Base-by-base conservation (phyloP, 2,113 vertebrate species). In the Pongo abelii region DNA sequence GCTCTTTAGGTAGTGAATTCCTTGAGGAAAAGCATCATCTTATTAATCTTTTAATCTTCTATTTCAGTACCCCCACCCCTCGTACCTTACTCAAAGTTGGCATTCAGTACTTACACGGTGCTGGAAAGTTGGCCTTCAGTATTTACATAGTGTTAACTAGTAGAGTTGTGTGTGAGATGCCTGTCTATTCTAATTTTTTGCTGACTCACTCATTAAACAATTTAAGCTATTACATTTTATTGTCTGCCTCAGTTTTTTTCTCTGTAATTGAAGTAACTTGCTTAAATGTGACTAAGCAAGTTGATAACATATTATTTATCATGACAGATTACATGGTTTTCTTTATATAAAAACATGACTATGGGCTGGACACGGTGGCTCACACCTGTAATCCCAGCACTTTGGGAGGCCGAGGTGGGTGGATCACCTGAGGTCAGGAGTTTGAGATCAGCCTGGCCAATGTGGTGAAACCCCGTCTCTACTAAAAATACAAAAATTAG, bases 191-290 rank as follows among this genome's bases (percentile, higher is more conserved):
- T 22, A 67, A 0, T 89, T 94, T 91, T 93, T 91, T 61, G 38
- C 27, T 86, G 46, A 20, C 18, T 55, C 52, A 93, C 67, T 91
- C 40, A 13, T 72, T 91, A 59, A 93, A 64, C 8, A 93, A 64
- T 90, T 92, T 85, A 79, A 59, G 30, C 67, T 48, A n/a, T 77
- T 93, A 93, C 17, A 90, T 83, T 89, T 89, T 85, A 78, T 78
- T 69, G 43, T 83, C 50, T 92, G 32, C 78, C 27, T 87, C 43
- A 27, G 13, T 75, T 83, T 89, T 5, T 84, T 78, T 70, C 27
- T 50, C 59, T 86, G 16, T 86, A 86, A 90, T 61, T 81, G 72
- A 74, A 91, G 61, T 86, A 86, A 38, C 17, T 86, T 91, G 75
- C 38, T 91, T 75, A 84, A 50, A 50, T 69, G 50, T 86, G 74